Base-by-base conservation (phyloP, 2,113 vertebrate species). In the Pollimyrus isidori region DNA sequence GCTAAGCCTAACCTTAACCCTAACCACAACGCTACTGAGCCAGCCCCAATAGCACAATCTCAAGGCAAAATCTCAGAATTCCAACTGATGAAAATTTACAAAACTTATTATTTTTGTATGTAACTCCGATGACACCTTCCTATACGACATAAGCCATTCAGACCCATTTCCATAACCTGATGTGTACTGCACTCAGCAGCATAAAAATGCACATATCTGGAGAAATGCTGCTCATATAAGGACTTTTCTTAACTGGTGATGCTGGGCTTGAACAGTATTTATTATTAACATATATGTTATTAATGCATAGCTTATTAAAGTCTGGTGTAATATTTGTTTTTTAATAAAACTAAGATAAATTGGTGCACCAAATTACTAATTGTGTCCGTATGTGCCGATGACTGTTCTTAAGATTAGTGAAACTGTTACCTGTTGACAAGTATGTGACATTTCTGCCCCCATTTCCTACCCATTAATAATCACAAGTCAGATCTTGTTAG, bases 401-500 rank as follows among this genome's bases (percentile, higher is more conserved):
- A 69, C n/a, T 69, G n/a, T 69, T 69, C 26, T 30, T 69, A 69
- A 69, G n/a, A 9, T 30, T 30, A 30, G 30, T 69, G 62, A 84
- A 84, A 46, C 19, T n/a, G 23, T 46, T 42, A 84, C 21, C 26
- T 39, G 26, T 53, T 88, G 17, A 19, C 52, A 80, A 45, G 7
- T 7, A 46, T 80, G 26, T 88, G 88, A 80, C 45, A 88, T 80
- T 80, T 80, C 48, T 88, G 88, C 6, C 69, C 65, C 30, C 23
- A 46, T 76, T 91, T 91, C 65, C 21, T 65, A 76, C 69, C 89
- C 87, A 89, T 91, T 91, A 91, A 91, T 88, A 89, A 89, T 89
- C 90, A 87, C 87, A 88, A 90, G 90, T 90, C 91, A 91, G 91
- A 93, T 93, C 89, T 88, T 90, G 90, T 88, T 45, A 90, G 92